phyloP scores from a whole-genome alignment of 1,140 invertebrate species.

The Philopotamus ludificatus region DNA sequence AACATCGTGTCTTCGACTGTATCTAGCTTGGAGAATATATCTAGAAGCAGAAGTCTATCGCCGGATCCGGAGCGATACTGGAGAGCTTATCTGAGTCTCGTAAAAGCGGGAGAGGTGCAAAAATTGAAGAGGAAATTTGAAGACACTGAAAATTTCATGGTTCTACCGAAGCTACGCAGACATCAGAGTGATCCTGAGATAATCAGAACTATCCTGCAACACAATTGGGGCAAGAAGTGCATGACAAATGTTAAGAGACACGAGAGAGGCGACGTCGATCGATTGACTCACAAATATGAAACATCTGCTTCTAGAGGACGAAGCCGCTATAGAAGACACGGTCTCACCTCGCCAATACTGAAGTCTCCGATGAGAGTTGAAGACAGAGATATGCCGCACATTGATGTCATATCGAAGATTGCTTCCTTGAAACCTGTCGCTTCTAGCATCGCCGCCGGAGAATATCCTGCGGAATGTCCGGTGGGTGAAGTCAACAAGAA shows the following conservation, averaged over 20 bases:
- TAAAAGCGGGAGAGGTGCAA: slow-evolving; percentile 72
- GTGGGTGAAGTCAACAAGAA: slow-evolving; percentile 69
- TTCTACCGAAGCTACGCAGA: slow-evolving; percentile 57
- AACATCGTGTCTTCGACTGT: slow-evolving; percentile 44
- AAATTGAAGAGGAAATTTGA: slow-evolving; percentile 75
- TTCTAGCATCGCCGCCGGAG: slow-evolving; percentile 47
- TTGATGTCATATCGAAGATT: slow-evolving; percentile 83
- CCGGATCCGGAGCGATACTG: slow-evolving; percentile 67
- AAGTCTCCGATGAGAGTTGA: slow-evolving; percentile 63
- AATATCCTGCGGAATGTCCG: slow-evolving; percentile 55
- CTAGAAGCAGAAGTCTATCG: slow-evolving; percentile 64
- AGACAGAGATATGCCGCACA: slow-evolving; percentile 80
- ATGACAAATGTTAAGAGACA: slow-evolving; percentile 53
- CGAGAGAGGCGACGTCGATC: slow-evolving; percentile 63
- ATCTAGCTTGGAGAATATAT: slow-evolving; percentile 65
- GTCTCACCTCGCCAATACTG: slow-evolving; percentile 61
- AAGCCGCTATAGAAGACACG: slow-evolving; percentile 55
- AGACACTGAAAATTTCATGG: slow-evolving; percentile 48
- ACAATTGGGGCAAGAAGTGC: slow-evolving; percentile 50
- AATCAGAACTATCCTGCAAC: slow-evolving; percentile 58
- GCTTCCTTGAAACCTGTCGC: slow-evolving; percentile 63
- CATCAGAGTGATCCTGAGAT: slow-evolving; percentile 77
- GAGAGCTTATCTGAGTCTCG: slow-evolving; percentile 67
- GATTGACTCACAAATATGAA: slow-evolving; percentile 63
- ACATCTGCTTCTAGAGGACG: slow-evolving; percentile 50